Conservation (phyloP, 2,888 invertebrate genomes). For the Mallateleia sp. region DNA sequence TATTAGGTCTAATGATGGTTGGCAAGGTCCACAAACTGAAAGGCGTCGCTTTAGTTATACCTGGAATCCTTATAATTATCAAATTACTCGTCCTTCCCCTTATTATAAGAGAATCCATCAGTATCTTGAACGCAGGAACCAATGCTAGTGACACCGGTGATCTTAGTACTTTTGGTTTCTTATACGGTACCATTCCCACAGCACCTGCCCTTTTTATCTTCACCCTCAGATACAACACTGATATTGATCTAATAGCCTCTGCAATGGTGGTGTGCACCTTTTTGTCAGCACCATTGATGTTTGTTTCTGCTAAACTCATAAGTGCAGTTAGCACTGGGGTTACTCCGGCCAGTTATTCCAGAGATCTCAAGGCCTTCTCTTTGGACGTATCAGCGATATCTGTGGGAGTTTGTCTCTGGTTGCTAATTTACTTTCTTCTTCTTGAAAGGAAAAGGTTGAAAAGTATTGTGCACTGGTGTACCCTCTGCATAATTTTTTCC, state of each 20-base stretch:
- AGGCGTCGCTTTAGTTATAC: constrained; percentile 95
- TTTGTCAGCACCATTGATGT: constrained; percentile 98
- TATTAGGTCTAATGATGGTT: constrained; percentile 98
- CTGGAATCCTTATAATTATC: constrained; percentile 96
- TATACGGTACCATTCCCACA: constrained; percentile 98
- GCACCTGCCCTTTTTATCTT: constrained; percentile 99
- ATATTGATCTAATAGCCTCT: constrained; percentile 97
- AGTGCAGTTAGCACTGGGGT: constrained; percentile 85
- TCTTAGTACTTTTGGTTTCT: constrained; percentile 97
- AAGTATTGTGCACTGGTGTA: constrained; percentile 95
- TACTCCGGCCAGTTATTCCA: constrained; percentile 94
- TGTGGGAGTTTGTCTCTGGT: constrained; percentile 94
- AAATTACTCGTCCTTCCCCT: constrained; percentile 97
- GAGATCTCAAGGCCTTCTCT: constrained; percentile 94
- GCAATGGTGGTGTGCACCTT: constrained; percentile 99
- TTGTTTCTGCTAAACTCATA: constrained; percentile 98
- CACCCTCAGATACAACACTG: constrained; percentile 96
- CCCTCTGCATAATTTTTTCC: constrained; percentile 94
- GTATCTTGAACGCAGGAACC: constrained; percentile 93
- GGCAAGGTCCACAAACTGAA: constrained; percentile 95
- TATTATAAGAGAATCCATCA: constrained; percentile 96
- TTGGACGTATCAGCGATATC: constrained; percentile 96
- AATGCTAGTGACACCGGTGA: constrained; percentile 94
- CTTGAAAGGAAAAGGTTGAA: constrained; percentile 94
- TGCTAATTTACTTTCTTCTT: constrained; percentile 92